Conservation (phyloP, 2,888 invertebrate species). For the Baronia brevicornis region DNA sequence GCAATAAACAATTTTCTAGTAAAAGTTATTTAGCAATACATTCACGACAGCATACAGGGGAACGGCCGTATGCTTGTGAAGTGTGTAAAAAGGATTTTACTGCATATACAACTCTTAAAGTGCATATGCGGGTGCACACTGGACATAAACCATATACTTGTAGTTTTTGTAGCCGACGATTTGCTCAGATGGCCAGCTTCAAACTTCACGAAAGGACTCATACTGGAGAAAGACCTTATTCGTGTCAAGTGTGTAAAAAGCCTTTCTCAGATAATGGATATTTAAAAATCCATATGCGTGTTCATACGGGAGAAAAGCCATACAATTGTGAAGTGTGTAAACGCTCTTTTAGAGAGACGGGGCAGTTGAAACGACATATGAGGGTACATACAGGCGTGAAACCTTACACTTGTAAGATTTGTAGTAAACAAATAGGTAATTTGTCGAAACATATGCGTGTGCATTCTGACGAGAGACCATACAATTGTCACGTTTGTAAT, state of each 20-base stretch:
- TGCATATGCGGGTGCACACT: slow-evolving; percentile 60
- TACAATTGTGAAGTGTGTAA: slow-evolving; percentile 53
- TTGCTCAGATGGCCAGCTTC: slow-evolving; percentile 62
- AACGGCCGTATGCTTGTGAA: slow-evolving; percentile 52
- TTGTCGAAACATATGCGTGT: slow-evolving; percentile 57
- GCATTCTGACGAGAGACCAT: slow-evolving; percentile 46
- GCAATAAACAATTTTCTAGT: slow-evolving; percentile 57
- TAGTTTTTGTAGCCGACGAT: slow-evolving; percentile 48
- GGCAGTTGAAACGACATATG: slow-evolving; percentile 55
- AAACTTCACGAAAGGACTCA: slow-evolving; percentile 58
- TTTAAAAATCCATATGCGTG: slow-evolving; percentile 59
- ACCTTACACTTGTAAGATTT: slow-evolving; percentile 58
- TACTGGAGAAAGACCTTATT: slow-evolving; percentile 52
- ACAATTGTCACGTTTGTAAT: slow-evolving; percentile 38
- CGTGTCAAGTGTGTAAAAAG: slow-evolving; percentile 56
- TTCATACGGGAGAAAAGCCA: slow-evolving; percentile 58
- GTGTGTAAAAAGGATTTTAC: slow-evolving; percentile 60
- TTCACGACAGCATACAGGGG: slow-evolving; percentile 55
- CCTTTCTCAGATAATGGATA: slow-evolving; percentile 63
- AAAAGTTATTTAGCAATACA: slow-evolving; percentile 60
- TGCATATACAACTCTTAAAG: slow-evolving; percentile 58
- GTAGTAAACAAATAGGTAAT: slow-evolving; percentile 62
- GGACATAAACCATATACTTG: slow-evolving; percentile 58
- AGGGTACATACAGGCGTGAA: slow-evolving; percentile 53
- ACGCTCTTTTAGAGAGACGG: slow-evolving; percentile 50